Percentiles rank a stretch among this genome's conserved stretches.
These are phyloP conservation scores for Alexandromys fortis DNA, from an alignment of 2,113 vertebrate genomes.

Conservation along the genomic window DNA sequence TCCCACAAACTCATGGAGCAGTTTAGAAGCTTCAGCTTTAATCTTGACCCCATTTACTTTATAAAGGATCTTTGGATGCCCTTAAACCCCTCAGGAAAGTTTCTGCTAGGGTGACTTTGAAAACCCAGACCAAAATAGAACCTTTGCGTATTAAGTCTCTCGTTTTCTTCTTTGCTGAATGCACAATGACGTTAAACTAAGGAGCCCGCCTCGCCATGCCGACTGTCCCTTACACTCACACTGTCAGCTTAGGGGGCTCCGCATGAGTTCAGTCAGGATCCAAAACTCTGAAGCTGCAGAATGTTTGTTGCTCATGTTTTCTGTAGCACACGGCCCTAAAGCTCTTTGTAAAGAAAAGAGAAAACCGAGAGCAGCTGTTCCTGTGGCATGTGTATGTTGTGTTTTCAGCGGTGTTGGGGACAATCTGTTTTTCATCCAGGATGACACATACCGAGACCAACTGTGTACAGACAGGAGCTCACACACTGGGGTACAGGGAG, in stretches of 20 bases:
- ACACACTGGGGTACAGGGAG: not conserved
- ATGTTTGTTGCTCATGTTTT: conserved; percentile 48
- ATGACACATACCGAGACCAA: not conserved
- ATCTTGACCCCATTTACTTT: conserved; percentile 38
- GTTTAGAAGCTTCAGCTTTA: not conserved
- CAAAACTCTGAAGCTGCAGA: not conserved
- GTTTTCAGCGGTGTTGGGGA: conserved; percentile 20
- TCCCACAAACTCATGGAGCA: not conserved
- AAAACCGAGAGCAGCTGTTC: conserved; percentile 55
- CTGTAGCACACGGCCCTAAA: conserved; percentile 64
- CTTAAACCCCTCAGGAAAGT: not conserved
- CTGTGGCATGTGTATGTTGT: not conserved
- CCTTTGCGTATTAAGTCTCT: conserved; percentile 49
- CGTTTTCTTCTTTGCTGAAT: conserved; percentile 41
- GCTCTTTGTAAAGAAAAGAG: conserved; percentile 67
- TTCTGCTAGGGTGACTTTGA: conserved; percentile 30
- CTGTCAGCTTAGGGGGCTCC: not conserved
- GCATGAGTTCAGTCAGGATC: not conserved
- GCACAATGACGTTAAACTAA: not conserved
- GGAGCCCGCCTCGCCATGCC: not conserved
- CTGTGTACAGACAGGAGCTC: not conserved
- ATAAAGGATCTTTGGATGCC: not conserved
- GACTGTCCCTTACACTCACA: not conserved
- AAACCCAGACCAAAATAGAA: conserved; percentile 44
- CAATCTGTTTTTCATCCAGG: not conserved